phyloP scores from a whole-genome alignment of 2,113 vertebrate genomes.

The Cynocephalus volans region DNA sequence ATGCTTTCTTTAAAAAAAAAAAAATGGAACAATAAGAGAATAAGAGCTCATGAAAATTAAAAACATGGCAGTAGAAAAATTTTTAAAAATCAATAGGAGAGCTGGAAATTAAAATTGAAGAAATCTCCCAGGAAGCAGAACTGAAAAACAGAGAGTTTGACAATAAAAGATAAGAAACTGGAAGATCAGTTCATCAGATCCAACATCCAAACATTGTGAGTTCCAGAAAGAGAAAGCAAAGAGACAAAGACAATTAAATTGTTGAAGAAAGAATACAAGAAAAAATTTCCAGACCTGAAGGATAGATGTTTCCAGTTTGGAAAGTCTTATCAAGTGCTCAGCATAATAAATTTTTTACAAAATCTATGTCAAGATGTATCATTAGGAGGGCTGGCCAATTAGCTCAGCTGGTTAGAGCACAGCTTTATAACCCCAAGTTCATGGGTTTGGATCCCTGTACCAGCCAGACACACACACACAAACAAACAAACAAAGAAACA shows the following conservation, averaged over 20 bases:
- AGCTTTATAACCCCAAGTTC: no score
- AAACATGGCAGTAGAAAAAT: background rate
- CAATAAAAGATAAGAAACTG: background rate
- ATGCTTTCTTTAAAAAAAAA: conserved; percentile 9
- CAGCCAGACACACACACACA: no score
- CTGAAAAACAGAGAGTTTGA: background rate
- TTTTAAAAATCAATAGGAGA: background rate
- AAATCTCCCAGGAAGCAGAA: background rate
- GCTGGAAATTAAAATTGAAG: conserved; percentile 7
- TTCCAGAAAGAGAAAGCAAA: background rate
- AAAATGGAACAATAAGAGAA: background rate
- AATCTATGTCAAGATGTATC: background rate
- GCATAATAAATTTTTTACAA: background rate
- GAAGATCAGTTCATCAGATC: background rate
- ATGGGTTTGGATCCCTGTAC: no score
- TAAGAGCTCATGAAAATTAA: background rate
- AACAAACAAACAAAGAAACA: no score
- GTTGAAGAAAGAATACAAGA: background rate
- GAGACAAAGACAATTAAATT: background rate
- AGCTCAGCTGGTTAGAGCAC: no score
- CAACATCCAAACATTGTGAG: background rate
- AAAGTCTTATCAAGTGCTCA: background rate
- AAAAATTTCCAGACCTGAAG: background rate
- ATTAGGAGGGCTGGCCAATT: background rate
- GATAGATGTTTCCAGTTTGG: background rate